Conservation (phyloP, 2,888 invertebrate species). For the Spodoptera picta region DNA sequence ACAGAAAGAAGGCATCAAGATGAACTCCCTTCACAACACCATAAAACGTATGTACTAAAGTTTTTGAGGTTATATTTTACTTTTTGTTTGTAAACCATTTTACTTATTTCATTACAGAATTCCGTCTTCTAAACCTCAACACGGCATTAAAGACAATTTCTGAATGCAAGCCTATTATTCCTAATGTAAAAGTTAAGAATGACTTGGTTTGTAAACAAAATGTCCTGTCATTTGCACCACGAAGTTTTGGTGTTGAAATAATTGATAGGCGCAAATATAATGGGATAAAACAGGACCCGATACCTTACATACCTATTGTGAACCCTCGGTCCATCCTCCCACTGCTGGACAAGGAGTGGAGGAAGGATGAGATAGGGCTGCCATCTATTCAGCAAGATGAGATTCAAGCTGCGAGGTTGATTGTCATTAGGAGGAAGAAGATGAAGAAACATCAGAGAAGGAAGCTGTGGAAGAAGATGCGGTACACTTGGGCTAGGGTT, state of each 20-base stretch:
- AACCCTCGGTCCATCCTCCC: conserved; percentile 83
- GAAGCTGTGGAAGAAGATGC: conserved; percentile 94
- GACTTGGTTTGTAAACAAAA: conserved; percentile 60
- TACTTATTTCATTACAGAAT: conserved; percentile 67
- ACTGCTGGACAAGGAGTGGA: conserved; percentile 75
- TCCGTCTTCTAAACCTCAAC: conserved; percentile 77
- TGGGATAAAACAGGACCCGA: conserved; percentile 74
- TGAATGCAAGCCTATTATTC: conserved; percentile 67
- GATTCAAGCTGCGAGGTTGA: conserved; percentile 92
- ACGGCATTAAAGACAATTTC: conserved; percentile 72
- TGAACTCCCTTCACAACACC: conserved; percentile 78
- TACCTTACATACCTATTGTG: conserved; percentile 79
- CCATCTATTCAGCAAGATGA: conserved; percentile 84
- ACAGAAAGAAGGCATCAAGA: conserved; percentile 54
- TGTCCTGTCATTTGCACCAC: conserved; percentile 72
- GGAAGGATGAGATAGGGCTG: conserved; percentile 84
- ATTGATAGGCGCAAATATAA: conserved; percentile 62
- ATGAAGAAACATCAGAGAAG: conserved; percentile 96
- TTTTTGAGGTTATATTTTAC: conserved; percentile 70
- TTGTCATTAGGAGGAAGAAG: conserved; percentile 93
- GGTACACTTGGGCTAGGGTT: conserved; percentile 92
- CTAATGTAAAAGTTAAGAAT: conserved; percentile 55
- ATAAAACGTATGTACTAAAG: conserved; percentile 76
- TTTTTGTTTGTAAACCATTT: conserved; percentile 29
- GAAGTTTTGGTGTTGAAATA: conserved; percentile 76